Evolutionary conservation across 1,140 invertebrate genomes (phyloP), one percentile per base, ranked within the genome.

Genomic region (Chelonus insularis): DNA sequence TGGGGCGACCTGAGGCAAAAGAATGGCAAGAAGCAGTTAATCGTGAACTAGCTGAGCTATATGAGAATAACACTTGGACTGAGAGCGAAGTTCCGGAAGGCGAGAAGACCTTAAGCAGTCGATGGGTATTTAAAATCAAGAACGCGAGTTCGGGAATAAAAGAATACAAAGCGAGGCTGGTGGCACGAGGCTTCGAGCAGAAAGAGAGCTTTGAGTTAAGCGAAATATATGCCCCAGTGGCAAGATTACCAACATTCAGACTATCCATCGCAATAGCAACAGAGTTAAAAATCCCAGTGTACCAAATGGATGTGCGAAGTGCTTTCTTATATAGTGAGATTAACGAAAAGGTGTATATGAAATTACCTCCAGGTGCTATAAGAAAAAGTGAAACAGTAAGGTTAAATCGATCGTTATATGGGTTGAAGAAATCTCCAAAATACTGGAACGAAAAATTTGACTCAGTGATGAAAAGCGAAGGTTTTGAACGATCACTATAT

Each of bases 281-380:
- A 20, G 47, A 20, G 16, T 3, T 32, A 18, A 48, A 50, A 2
- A 64, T 60, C 50, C 16, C 37, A 1, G 14, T 64, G 2, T 4
- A 2, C 12, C 57, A 64, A 14, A 68, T 80, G 39, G 81, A 82
- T 68, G 74, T 78, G 1, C 63, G 63, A 60, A 74, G 77, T 51
- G 75, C 55, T 73, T 37, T 81, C 75, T 59, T 75, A 41, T 68
- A 79, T 68, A 72, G 70, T 58, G 59, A 69, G 11, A 52, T 79
- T 39, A 64, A 69, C 34, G 74, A 81, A 63, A 63, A 45, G 21
- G 75, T 12, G 75, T 59, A 34, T 23, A 59, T 59, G 57, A 21
- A 32, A 56, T 71, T 75, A 50, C 77, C 78, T 29, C 25, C 7
- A 7, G 25, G 25, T 29, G 25, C 7, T 29, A 29, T 4, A 56